Base-by-base conservation (phyloP, 1,140 invertebrate genomes). In the Trichonephila clavata region DNA sequence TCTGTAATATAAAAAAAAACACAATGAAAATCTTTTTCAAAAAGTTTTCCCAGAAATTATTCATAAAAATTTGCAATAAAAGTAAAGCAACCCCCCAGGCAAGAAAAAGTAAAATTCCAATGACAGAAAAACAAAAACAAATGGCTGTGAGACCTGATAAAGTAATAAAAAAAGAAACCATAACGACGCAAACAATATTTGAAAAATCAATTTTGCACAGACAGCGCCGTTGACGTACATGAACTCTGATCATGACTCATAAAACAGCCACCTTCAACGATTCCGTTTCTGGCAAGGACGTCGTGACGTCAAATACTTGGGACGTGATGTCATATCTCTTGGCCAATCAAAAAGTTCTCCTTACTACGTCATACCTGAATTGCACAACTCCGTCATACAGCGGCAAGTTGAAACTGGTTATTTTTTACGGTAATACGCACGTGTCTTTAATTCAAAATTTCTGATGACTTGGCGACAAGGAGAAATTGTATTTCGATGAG, bases 201-300 rank as follows among this genome's bases (percentile, higher is more conserved):
- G 14, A 20, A 63, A 63, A 63, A 63, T 18, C 61, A 63, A 63
- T 63, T 63, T 63, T 20, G 1, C 14, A 16, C 61, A 63, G 6
- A 63, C 61, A 43, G 43, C n/a, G 18, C 4, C 27, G 71, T 80
- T 80, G n/a, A 80, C n/a, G 50, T 27, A 59, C 83, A 21, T 84
- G 83, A 59, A 84, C 43, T 84, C 50, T 7, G 10, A 84, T 39
- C 83, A 57, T 84, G 83, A 84, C 57, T 84, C 43, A 84, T 60
- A 21, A 84, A 84, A 84, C 83, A n/a, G 60, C 13, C 24, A 84
- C 83, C 71, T 77, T 84, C 83, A 84, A 84, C 50, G 50, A 59
- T 84, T 21, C 59, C 83, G 83, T 59, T 20, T 10, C 21, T 32
- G 10, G 14, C 20, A 83, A 59, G 27, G 83, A 84, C 83, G 83